Base-by-base conservation (phyloP, 1,140 invertebrate species). In the Aphis gossypii region DNA sequence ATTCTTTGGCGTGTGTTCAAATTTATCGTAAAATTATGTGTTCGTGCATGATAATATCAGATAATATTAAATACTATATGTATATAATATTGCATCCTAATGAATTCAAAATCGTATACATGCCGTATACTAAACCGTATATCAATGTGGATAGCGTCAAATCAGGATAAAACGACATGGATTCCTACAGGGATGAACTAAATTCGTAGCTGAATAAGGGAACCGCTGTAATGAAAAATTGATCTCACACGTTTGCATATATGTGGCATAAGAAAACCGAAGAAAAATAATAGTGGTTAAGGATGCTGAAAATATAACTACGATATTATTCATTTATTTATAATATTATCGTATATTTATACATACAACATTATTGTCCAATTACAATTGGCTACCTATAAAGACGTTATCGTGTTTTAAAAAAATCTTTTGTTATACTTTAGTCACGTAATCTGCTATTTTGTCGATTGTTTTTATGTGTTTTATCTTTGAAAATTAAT, bases 351-450 rank as follows among this genome's bases (percentile, higher is more conserved):
- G 35, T 35, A 60, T 51, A 51, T 51, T 23, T 30, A 30, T 68
- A 60, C 2, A 68, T 44, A 41, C 38, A 25, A 23, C 21, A 35
- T 76, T 76, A 84, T 84, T 44, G 23, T 84, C 38, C 83, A 25
- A 84, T 84, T 84, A 21, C 41, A 25, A 41, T 84, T 41, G 83
- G 23, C 83, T 1, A 41, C 25, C 8, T 6, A 76, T 4, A 23
- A 44, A 84, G 8, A 41, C 21, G 82, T 44, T 83, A 23, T 38
- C 21, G 3, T 23, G 35, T 83, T 83, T 4, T 41, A 83, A 25
- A 60, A 25, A 84, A 44, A 84, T 21, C 83, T 84, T 76, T 84
- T 84, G 25, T 44, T 84, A 84, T 23, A 84, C 83, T 84, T 44
- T 84, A 18, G 83, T 84, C 83, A 44, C 83, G 83, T 84, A 83